These are phyloP conservation scores for Danio tinwini DNA, from an alignment of 2,797 vertebrate genomes.

Conservation along the genomic window DNA sequence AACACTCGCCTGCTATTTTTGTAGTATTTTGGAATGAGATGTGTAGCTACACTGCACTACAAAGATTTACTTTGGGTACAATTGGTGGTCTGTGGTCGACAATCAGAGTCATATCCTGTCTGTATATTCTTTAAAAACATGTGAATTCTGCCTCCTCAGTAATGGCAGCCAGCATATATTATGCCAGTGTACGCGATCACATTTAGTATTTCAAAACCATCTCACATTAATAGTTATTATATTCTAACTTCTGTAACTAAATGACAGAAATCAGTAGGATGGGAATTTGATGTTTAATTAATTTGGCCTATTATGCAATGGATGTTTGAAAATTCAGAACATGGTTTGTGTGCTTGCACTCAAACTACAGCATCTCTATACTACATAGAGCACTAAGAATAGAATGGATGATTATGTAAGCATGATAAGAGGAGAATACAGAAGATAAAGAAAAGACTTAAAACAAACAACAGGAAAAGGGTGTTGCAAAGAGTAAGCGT, in stretches of 20 bases:
- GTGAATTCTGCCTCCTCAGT: constrained; percentile 39
- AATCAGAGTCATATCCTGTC: constrained; percentile 68
- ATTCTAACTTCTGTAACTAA: too few species aligned
- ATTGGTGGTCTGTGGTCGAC: constrained; percentile 58
- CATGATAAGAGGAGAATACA: not conserved
- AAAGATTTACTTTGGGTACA: constrained; percentile 45
- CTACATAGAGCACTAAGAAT: not conserved
- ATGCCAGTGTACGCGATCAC: not conserved
- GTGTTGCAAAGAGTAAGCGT: too few species aligned
- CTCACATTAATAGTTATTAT: not conserved
- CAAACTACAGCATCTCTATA: not conserved
- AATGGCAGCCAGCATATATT: not conserved
- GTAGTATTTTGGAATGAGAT: constrained; percentile 24
- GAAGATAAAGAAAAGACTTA: not conserved
- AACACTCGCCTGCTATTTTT: constrained; percentile 38
- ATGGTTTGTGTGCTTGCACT: not conserved
- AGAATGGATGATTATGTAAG: not conserved
- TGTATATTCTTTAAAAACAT: constrained; percentile 27
- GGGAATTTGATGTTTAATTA: not conserved
- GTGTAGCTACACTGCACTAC: constrained; percentile 14
- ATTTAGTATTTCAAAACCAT: not conserved
- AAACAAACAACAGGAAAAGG: too few species aligned
- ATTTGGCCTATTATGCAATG: not conserved
- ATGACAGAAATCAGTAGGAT: not conserved
- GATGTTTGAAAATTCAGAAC: not conserved